These are phyloP conservation scores for Crocidura indochinensis DNA, from an alignment of 2,797 vertebrate species.

Conservation along the genomic window DNA sequence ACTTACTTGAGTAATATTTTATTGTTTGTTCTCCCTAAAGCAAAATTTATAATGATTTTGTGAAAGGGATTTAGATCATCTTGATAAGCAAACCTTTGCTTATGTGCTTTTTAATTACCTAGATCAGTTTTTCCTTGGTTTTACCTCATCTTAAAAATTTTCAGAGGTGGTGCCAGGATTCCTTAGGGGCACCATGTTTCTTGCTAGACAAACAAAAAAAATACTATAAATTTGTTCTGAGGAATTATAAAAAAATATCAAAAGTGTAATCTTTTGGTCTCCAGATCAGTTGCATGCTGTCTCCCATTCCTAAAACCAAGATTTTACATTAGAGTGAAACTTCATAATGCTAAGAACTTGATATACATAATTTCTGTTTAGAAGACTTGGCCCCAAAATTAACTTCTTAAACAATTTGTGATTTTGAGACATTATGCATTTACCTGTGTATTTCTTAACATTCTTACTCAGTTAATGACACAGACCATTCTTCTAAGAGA, in stretches of 20 bases:
- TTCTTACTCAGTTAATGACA: too few relatives aligned
- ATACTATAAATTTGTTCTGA: constrained; percentile 64
- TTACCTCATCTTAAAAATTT: constrained; percentile 77
- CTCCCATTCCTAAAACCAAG: constrained; percentile 51
- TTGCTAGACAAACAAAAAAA: constrained; percentile 75
- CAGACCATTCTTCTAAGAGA: too few relatives aligned
- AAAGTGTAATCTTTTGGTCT: constrained; percentile 66
- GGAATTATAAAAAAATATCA: constrained; percentile 57
- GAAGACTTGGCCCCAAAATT: constrained; percentile 62
- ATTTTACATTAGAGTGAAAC: constrained; percentile 55
- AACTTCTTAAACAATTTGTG: constrained; percentile 56
- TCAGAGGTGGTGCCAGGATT: constrained; percentile 77
- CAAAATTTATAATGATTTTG: constrained; percentile 66
- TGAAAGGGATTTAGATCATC: constrained; percentile 68
- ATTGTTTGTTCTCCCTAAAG: constrained; percentile 69
- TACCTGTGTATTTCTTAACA: too few relatives aligned
- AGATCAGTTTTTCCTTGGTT: constrained; percentile 74
- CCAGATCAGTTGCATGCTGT: not conserved
- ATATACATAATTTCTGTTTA: constrained; percentile 67
- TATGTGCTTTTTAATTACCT: constrained; percentile 80
- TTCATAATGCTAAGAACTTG: not conserved
- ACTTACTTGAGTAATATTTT: constrained; percentile 69
- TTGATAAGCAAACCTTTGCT: constrained; percentile 80
- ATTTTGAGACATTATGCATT: too few relatives aligned
- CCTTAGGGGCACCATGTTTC: constrained; percentile 74